Evolutionary conservation across 2,888 invertebrate genomes (phyloP), one percentile per base, ranked within the genome.

Genomic region (Metallyticus violacea): DNA sequence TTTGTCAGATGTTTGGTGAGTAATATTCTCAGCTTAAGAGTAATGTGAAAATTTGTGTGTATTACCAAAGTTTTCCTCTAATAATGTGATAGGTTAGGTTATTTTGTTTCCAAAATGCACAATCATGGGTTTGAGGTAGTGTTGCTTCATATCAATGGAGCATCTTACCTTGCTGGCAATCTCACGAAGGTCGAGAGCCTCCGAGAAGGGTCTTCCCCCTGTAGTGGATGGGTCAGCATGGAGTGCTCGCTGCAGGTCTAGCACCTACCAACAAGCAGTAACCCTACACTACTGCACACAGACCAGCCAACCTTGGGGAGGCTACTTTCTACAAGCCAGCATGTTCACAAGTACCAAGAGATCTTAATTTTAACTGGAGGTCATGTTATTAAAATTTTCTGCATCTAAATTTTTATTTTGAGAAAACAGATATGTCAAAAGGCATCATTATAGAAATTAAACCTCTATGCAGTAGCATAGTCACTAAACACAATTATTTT

Each of bases 181-280:
- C 91, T 93, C 92, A 91, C 93, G 92, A 92, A 93, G 94, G 92
- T 93, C 93, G 92, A 93, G 90, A 92, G 93, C 90, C 91, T 92
- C 90, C 25, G 88, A 81, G 80, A 89, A 89, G 89, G 91, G 90
- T 89, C 90, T 90, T 92, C 91, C 89, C 92, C 93, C 93, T 92
- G 93, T 91, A 92, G 93, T 92, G 92, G 93, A 92, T 92, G 94
- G 94, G 92, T 95, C 95, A 89, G 96, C 96, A 93, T 96, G 96
- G 92, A 96, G 95, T 91, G 95, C 96, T 92, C 96, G 94, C 93
- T 95, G 95, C 92, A 96, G 94, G 93, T 96, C 96, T 94, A 96
- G 94, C 93, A 96, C 96, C 96, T 96, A 93, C 76, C 83, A 83
- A 83, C 83, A 83, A 77, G 83, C 83, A 83, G 83, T 27, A 82